These are phyloP conservation scores for Hydrocynus forskahlii DNA, from an alignment of 2,797 vertebrate species.

Conservation along the genomic window DNA sequence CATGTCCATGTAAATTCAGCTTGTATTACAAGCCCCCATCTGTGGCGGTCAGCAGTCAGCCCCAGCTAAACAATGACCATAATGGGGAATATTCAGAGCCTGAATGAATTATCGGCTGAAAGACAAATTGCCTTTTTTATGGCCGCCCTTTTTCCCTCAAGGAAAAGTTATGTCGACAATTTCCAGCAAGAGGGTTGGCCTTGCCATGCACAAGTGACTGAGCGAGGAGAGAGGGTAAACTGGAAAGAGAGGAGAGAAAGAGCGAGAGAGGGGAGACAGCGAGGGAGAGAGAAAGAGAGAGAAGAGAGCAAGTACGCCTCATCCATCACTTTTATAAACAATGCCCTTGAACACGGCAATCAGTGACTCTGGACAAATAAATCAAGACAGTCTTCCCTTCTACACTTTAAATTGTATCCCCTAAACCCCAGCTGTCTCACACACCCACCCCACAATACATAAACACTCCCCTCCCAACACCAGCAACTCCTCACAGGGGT, in stretches of 20 bases:
- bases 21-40: constrained; percentile 29
- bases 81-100: constrained; percentile 51
- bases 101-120: constrained; percentile 58
- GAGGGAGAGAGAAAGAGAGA: constrained; percentile 4
- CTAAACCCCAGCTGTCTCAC: not conserved
- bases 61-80: constrained; percentile 32
- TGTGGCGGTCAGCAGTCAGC: constrained; percentile 10
- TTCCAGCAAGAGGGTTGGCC: constrained; percentile 43
- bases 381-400: constrained; percentile 62
- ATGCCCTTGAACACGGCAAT: constrained; percentile 73
- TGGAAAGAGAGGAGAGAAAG: constrained; percentile 8
- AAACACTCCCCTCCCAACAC: not conserved
- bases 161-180: constrained; percentile 43
- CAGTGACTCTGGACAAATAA: constrained; percentile 70
- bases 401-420: constrained; percentile 60
- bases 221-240: constrained; percentile 7
- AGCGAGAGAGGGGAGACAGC: not conserved
- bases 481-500: not conserved
- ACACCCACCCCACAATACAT: not conserved
- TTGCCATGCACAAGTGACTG: constrained; percentile 32
- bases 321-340: constrained; percentile 75
- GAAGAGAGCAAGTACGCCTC: constrained; percentile 49
- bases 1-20: constrained; percentile 32
- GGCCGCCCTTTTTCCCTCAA: constrained; percentile 10
- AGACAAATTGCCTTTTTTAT: constrained; percentile 66